phyloP scores from a whole-genome alignment of 2,888 invertebrate genomes.

The Harmothoe impar region DNA sequence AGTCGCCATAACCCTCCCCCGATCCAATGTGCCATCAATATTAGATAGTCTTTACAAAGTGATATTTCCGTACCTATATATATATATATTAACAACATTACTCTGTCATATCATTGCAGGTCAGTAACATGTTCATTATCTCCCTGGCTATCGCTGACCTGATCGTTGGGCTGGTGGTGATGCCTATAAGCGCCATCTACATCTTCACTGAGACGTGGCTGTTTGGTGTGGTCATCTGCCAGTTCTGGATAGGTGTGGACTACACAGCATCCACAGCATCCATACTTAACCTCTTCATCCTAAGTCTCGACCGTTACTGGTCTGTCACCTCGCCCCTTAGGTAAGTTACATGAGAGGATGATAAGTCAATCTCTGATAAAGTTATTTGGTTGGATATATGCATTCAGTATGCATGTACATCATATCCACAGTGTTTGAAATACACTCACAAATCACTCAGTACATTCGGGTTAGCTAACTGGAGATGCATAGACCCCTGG shows the following conservation, averaged over 20 bases:
- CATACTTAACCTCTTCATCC: constrained; percentile 86
- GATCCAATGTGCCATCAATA: no score
- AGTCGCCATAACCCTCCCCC: no score
- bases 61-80: no score
- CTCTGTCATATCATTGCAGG: constrained; percentile 79
- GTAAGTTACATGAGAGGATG: no score
- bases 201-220: constrained; percentile 83
- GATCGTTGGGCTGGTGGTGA: constrained; percentile 85
- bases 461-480: no score
- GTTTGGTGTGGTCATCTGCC: constrained; percentile 85
- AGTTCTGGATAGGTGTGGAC: constrained; percentile 86
- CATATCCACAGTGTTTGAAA: no score
- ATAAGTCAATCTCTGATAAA: no score
- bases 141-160: constrained; percentile 85
- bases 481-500: no score
- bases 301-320: constrained; percentile 84
- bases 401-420: no score
- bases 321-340: constrained; percentile 85
- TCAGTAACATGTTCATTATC: constrained; percentile 85
- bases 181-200: constrained; percentile 85
- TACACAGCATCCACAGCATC: constrained; percentile 86
- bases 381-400: neutral
- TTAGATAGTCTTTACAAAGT: no score
- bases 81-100: no score
- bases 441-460: no score